These are phyloP conservation scores for Emydocephalus ijimae DNA, from an alignment of 2,113 vertebrate species.

Conservation along the genomic window DNA sequence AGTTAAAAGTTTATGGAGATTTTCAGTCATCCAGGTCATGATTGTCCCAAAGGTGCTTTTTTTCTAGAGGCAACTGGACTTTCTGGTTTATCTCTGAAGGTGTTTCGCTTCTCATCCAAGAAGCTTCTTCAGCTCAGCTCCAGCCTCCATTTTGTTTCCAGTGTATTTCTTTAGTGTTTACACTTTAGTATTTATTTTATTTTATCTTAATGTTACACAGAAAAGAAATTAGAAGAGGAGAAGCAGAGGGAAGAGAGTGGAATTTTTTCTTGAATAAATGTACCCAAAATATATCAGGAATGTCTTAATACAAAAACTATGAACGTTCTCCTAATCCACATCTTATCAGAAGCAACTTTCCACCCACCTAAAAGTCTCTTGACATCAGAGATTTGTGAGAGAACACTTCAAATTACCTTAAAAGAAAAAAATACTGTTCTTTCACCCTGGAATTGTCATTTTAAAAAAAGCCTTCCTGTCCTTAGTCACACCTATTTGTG, in stretches of 20 bases:
- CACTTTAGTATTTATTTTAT: neutral
- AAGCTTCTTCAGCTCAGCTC: too few species aligned
- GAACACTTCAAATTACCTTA: constrained; percentile 25
- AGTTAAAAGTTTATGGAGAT: too few species aligned
- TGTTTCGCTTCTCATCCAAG: too few species aligned
- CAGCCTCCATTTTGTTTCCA: too few species aligned
- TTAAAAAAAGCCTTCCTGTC: constrained; percentile 42
- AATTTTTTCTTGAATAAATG: neutral
- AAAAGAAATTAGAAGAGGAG: neutral
- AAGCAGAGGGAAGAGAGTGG: neutral
- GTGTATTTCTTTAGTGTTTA: neutral
- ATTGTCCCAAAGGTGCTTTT: too few species aligned
- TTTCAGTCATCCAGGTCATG: too few species aligned
- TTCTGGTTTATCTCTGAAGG: too few species aligned
- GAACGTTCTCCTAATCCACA: neutral
- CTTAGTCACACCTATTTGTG: constrained; percentile 67
- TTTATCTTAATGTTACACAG: neutral
- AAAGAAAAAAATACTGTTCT: constrained; percentile 9
- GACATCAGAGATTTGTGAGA: constrained; percentile 17
- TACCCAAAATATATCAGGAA: neutral
- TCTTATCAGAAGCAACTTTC: neutral
- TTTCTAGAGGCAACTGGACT: too few species aligned
- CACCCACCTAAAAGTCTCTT: constrained; percentile 20
- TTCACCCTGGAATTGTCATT: constrained; percentile 52
- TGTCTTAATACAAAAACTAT: neutral